Evolutionary conservation across 2,113 vertebrate genomes (phyloP).

Genomic region (Pelecanus crispus): DNA sequence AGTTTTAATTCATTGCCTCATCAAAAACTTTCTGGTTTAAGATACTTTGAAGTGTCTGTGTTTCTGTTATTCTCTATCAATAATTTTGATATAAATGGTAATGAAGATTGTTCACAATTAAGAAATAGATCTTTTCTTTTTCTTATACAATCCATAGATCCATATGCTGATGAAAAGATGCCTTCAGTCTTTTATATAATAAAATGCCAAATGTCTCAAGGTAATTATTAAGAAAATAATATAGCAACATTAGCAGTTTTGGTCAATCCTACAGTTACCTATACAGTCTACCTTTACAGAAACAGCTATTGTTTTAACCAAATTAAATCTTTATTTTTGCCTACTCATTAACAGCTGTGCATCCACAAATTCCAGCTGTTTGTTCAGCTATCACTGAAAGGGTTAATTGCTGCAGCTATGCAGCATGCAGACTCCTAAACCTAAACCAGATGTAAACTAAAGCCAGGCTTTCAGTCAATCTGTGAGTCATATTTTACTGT

Average conservation of each 20-base stretch:
- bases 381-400: conserved; percentile 33
- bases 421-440: conserved; percentile 58
- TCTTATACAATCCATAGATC: not conserved
- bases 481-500: conserved; percentile 68
- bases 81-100: not conserved
- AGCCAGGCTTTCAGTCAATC: conserved; percentile 65
- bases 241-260: not conserved
- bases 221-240: not conserved
- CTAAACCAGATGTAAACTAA: conserved; percentile 72
- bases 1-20: not conserved
- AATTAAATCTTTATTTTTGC: not conserved
- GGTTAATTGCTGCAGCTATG: conserved; percentile 57
- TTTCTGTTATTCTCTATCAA: not conserved
- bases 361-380: not conserved
- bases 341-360: not conserved
- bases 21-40: not conserved
- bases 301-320: not conserved
- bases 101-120: not conserved
- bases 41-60: not conserved
- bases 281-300: not conserved
- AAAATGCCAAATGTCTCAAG: not conserved
- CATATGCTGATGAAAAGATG: not conserved
- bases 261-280: not conserved
- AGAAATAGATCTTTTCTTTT: not conserved
- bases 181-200: not conserved